Evolutionary conservation across 2,888 invertebrate genomes (phyloP), one percentile per base, ranked within the genome.

Genomic region (Acronicta psi): DNA sequence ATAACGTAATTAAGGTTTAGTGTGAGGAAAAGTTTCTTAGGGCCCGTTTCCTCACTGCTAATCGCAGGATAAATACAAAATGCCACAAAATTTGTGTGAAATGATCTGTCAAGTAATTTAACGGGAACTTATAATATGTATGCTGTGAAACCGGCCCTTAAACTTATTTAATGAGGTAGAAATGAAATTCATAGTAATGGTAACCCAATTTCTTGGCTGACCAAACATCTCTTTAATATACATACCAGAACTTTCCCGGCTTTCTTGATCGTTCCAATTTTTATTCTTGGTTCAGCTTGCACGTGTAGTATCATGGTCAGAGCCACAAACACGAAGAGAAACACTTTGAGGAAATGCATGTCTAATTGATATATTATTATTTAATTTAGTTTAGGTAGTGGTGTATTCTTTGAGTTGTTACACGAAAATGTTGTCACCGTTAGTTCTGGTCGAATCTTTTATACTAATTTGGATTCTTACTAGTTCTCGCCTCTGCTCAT

Each of bases 221-320:
- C 13, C n/a, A 31, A 31, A 31, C 10, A 25, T 31, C 13, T 13
- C 5, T 13, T 31, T 4, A 5, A 0, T n/a, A n/a, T n/a, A 51
- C 51, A 31, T 41, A 59, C 54, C 37, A 58, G 16, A 0, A 51
- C 2, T 46, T 45, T 54, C n/a, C 50, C 50, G 4, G 53, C 53
- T 13, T 50, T 41, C 9, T 29, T 37, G 31, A 62, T 53, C 0
- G 40, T 44, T 4, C 44, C 17, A 1, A 49, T 14, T 25, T 42
- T 43, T 9, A 45, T 40, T 46, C 13, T 53, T 3, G 57, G 59
- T 7, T 47, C 43, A 17, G 55, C 51, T 38, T 51, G 17, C 13
- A 38, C 55, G 7, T 40, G 17, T 14, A 51, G n/a, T 20, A 64
- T 36, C 44, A 61, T 20, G 36, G 38, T 8, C n/a, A 62, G 11